Evolutionary conservation across 2,797 vertebrate genomes (phyloP).

Genomic region (Onychomys torridus): DNA sequence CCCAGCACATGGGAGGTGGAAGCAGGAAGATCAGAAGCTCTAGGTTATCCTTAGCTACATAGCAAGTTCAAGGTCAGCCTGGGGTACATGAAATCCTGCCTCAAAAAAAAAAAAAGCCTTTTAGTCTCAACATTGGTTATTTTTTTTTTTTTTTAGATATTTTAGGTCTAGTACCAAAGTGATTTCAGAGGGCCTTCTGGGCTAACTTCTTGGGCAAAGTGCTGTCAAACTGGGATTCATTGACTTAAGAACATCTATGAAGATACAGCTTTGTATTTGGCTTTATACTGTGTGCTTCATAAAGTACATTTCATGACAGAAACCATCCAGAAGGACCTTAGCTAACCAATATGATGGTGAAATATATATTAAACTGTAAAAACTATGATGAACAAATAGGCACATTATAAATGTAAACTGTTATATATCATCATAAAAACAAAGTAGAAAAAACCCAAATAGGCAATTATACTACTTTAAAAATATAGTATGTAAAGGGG

Average conservation of each 20-base stretch:
- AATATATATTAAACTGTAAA: neutral
- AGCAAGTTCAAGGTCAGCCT: neutral
- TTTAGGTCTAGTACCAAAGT: neutral
- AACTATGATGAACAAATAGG: neutral
- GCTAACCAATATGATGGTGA: neutral
- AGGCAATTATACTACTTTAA: neutral
- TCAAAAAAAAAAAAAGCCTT: neutral
- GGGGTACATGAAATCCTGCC: neutral
- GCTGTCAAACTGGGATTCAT: neutral
- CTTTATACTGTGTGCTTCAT: neutral
- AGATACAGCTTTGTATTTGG: neutral
- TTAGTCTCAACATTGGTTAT: neutral
- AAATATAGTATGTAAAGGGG: neutral
- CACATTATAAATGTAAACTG: neutral
- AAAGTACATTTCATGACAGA: neutral
- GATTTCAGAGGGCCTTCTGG: neutral
- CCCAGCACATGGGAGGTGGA: neutral
- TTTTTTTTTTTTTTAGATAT: neutral
- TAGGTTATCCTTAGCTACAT: neutral
- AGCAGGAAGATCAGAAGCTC: neutral
- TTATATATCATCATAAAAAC: neutral
- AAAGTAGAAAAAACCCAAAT: neutral
- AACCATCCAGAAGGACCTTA: neutral
- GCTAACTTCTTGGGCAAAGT: neutral
- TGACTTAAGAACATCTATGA: neutral